Conservation (phyloP, 2,888 invertebrate species). For the Ectropis crepuscularia region DNA sequence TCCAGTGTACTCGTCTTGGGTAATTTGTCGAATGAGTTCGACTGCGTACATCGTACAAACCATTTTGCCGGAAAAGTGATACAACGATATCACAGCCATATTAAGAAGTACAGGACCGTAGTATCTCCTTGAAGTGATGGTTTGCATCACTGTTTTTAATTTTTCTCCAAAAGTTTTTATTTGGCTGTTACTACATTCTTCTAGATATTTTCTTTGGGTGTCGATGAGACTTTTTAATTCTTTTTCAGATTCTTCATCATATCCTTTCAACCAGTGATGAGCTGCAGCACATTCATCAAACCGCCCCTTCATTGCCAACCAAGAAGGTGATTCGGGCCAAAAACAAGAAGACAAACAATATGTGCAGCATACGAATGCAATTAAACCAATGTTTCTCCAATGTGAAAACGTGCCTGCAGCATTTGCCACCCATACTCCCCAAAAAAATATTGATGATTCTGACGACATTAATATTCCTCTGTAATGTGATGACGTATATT, state of each 20-base stretch:
- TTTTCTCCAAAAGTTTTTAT: slow-evolving; percentile 33
- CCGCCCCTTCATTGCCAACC: slow-evolving; percentile 61
- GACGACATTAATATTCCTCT: slow-evolving; percentile 60
- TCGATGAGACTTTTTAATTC: slow-evolving; percentile 53
- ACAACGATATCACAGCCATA: slow-evolving; percentile 52
- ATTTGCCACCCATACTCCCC: slow-evolving; percentile 64
- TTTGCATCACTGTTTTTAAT: slow-evolving; percentile 43
- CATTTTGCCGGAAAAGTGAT: slow-evolving; percentile 61
- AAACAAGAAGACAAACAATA: slow-evolving; percentile 50
- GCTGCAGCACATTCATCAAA: slow-evolving; percentile 56
- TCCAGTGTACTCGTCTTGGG: slow-evolving; percentile 55
- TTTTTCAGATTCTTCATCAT: slow-evolving; percentile 47
- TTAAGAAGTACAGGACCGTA: slow-evolving; percentile 57
- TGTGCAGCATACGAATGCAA: slow-evolving; percentile 46
- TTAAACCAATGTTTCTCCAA: slow-evolving; percentile 57
- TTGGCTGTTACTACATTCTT: slow-evolving; percentile 34
- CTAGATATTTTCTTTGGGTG: slow-evolving; percentile 50
- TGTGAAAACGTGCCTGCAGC: slow-evolving; percentile 58
- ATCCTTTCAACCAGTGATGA: slow-evolving; percentile 59
- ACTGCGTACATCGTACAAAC: slow-evolving; percentile 61
- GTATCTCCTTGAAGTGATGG: slow-evolving; percentile 50
- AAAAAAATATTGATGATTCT: slow-evolving; percentile 59
- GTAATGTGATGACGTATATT: slow-evolving; percentile 58
- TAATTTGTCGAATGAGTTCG: slow-evolving; percentile 59
- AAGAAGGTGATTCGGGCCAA: slow-evolving; percentile 62